Percentiles rank a stretch among this genome's conserved stretches.
Evolutionary conservation across 2,888 invertebrate species (phyloP).

Genomic region (Philonicus albiceps): DNA sequence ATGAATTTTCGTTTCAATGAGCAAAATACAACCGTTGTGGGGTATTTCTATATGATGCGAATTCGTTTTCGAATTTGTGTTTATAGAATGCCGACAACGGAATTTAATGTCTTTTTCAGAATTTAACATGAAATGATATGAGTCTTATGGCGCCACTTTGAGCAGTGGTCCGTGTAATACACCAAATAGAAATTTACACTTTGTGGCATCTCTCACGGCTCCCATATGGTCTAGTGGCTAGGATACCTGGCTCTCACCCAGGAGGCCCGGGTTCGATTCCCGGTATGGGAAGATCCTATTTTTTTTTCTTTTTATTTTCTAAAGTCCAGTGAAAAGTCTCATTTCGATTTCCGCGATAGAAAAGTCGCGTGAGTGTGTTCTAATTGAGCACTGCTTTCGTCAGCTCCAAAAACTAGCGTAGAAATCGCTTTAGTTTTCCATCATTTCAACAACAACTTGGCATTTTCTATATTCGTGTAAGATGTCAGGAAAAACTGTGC

Average conservation of each 20-base stretch:
- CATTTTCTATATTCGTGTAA: slow-evolving; percentile 31
- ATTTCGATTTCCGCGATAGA: neutral
- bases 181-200: neutral
- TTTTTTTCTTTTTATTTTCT: neutral
- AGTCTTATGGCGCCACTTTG: neutral
- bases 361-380: neutral
- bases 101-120: neutral
- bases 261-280: slow-evolving; percentile 85
- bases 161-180: neutral
- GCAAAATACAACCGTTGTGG: neutral
- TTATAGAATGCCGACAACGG: neutral
- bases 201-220: slow-evolving; percentile 33
- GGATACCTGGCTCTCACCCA: slow-evolving; percentile 65
- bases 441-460: neutral
- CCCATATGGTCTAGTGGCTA: slow-evolving; percentile 65
- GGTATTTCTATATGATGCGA: neutral
- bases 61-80: neutral
- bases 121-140: neutral
- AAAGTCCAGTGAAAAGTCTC: neutral
- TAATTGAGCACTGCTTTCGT: neutral
- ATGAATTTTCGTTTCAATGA: slow-evolving; percentile 24
- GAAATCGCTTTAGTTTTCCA: neutral
- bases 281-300: slow-evolving; percentile 77
- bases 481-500: slow-evolving; percentile 19
- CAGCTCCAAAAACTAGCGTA: neutral